phyloP scores from a whole-genome alignment of 2,888 invertebrate genomes.

The Andrena dorsata region DNA sequence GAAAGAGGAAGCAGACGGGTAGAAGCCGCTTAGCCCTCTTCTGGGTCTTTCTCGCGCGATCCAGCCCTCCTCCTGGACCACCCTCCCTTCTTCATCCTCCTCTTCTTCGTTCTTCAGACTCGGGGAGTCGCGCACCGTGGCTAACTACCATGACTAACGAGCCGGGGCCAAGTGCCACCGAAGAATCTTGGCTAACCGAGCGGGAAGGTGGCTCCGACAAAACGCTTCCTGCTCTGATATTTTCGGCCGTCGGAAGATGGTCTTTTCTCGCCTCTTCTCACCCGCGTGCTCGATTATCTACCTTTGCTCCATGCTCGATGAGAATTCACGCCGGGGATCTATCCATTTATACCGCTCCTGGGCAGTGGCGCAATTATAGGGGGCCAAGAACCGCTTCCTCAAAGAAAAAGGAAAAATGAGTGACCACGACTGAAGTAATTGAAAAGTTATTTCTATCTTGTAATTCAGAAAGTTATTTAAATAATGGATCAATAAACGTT shows the following conservation, averaged over 20 bases:
- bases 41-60: slow-evolving; percentile 1
- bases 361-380: too few species aligned
- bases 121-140: slow-evolving; percentile 76
- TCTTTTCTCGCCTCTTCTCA: slow-evolving; percentile 2
- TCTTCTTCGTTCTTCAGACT: slow-evolving; percentile 64
- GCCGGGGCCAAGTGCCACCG: slow-evolving; percentile 79
- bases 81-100: slow-evolving; percentile 43
- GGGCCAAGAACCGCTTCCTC: too few species aligned
- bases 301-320: not conserved
- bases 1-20: slow-evolving; percentile 27
- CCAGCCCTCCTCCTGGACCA: slow-evolving; percentile 25
- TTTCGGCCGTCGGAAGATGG: slow-evolving; percentile 47
- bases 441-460: too few species aligned
- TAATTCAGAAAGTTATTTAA: too few species aligned
- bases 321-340: too few species aligned
- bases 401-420: too few species aligned
- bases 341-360: too few species aligned
- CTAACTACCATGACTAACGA: slow-evolving; percentile 83
- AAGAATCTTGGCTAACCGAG: slow-evolving; percentile 76
- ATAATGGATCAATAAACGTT: too few species aligned
- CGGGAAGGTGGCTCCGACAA: slow-evolving; percentile 60
- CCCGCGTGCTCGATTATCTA: slow-evolving; percentile 2
- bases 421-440: too few species aligned
- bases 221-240: slow-evolving; percentile 65
- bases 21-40: slow-evolving; percentile 11